These are phyloP conservation scores for Drosophila lutescens DNA, from an alignment of 2,888 invertebrate genomes.

Conservation along the genomic window DNA sequence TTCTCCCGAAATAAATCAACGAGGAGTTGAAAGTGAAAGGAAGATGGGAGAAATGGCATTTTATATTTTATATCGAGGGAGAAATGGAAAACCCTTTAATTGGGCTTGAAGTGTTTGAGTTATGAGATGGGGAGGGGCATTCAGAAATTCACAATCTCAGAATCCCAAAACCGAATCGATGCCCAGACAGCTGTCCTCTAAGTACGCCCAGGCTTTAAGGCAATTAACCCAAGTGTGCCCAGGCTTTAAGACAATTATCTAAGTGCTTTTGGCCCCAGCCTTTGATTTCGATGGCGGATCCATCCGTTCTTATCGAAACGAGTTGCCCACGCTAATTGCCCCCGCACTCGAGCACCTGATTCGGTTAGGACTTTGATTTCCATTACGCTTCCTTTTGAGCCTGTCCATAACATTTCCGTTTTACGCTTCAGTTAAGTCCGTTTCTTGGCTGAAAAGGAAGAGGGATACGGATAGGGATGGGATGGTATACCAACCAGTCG, in stretches of 20 bases:
- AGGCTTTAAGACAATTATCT: slow-evolving; percentile 78
- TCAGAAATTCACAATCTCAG: neutral
- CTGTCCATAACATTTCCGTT: slow-evolving; percentile 71
- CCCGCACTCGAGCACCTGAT: slow-evolving; percentile 23
- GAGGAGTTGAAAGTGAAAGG: slow-evolving; percentile 30
- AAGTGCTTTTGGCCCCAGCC: slow-evolving; percentile 70
- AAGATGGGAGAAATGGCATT: slow-evolving; percentile 3
- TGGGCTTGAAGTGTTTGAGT: slow-evolving; percentile 45
- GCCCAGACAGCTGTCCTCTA: slow-evolving; percentile 24
- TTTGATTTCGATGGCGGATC: slow-evolving; percentile 56
- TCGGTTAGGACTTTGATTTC: slow-evolving; percentile 65
- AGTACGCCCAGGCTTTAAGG: slow-evolving; percentile 15
- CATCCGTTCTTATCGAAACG: slow-evolving; percentile 54
- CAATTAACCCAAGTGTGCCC: slow-evolving; percentile 21
- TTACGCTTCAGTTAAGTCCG: slow-evolving; percentile 60
- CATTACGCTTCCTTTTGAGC: slow-evolving; percentile 59
- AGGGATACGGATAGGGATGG: neutral
- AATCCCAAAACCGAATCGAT: neutral
- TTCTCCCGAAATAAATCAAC: slow-evolving; percentile 36
- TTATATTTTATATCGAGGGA: neutral
- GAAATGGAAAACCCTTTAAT: slow-evolving; percentile 40
- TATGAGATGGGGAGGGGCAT: slow-evolving; percentile 1
- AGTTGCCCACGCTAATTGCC: slow-evolving; percentile 50
- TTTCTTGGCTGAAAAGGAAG: slow-evolving; percentile 53
- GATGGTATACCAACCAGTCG: slow-evolving; percentile 37